Evolutionary conservation across 1,140 invertebrate genomes (phyloP).

Genomic region (Andrena cerasifolii): DNA sequence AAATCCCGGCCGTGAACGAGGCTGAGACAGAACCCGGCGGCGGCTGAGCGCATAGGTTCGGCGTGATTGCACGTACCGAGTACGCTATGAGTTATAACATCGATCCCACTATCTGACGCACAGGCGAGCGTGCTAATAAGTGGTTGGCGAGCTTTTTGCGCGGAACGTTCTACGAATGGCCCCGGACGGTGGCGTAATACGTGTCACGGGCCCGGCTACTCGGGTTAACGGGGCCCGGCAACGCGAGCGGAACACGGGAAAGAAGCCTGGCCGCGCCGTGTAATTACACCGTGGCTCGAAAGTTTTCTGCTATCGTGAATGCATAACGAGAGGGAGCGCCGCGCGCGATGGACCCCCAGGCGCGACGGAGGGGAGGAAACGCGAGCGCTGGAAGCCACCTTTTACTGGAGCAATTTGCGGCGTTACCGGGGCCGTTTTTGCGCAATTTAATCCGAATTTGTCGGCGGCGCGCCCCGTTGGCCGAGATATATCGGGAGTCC

Average conservation of each 20-base stretch:
- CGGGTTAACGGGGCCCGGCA: background rate
- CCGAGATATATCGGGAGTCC: conserved; percentile 3
- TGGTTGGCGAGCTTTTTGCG: conserved; percentile 36
- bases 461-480: background rate
- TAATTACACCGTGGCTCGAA: conserved; percentile 6
- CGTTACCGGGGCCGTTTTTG: background rate
- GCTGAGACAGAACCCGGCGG: conserved; percentile 10
- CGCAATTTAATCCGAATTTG: conserved; percentile 25
- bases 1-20: conserved; percentile 9
- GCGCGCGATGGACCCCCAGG: background rate
- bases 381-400: background rate
- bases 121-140: conserved; percentile 38
- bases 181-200: conserved; percentile 14
- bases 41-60: conserved; percentile 5
- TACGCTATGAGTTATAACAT: conserved; percentile 27
- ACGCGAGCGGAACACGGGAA: background rate
- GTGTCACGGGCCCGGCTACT: conserved; percentile 14
- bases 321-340: background rate
- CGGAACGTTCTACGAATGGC: background rate
- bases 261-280: too few relatives aligned
- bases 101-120: conserved; percentile 30
- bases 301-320: conserved; percentile 11
- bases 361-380: background rate
- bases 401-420: background rate
- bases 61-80: conserved; percentile 30